Conservation (phyloP, 2,113 vertebrate genomes). For the Lucifuga dentata region DNA sequence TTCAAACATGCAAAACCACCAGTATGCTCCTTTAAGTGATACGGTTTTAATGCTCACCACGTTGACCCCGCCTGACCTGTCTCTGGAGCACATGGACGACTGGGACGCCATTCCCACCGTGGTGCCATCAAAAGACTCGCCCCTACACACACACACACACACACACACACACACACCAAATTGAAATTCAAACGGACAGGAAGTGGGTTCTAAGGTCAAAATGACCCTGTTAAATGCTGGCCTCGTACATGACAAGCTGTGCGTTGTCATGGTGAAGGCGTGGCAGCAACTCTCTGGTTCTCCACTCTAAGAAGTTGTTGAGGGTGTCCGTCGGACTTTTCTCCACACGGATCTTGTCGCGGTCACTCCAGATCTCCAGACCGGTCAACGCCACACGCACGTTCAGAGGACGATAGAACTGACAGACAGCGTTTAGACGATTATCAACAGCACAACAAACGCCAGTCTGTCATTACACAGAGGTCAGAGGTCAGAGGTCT, state of each 20-base stretch:
- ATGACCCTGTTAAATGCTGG: neutral
- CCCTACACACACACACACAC: conserved; percentile 74
- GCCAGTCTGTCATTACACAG: too few species aligned
- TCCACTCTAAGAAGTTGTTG: conserved; percentile 90
- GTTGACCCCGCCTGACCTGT: conserved; percentile 90
- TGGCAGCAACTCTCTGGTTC: conserved; percentile 85
- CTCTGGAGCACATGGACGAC: conserved; percentile 90
- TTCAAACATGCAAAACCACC: too few species aligned
- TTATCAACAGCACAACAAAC: too few species aligned
- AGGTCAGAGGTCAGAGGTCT: conserved; percentile 62
- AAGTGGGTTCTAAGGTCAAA: neutral
- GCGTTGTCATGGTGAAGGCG: conserved; percentile 91
- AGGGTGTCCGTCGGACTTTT: conserved; percentile 80
- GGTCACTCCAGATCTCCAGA: conserved; percentile 91
- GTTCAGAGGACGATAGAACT: conserved; percentile 92
- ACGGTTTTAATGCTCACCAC: conserved; percentile 84
- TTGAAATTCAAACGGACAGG: rapidly evolving
- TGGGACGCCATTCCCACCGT: conserved; percentile 90
- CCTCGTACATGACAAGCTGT: conserved; percentile 90
- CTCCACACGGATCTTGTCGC: conserved; percentile 80
- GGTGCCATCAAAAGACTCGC: conserved; percentile 83
- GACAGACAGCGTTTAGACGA: too few species aligned
- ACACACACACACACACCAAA: neutral
- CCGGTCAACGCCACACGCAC: conserved; percentile 90
- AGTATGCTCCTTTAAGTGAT: too few species aligned